phyloP scores from a whole-genome alignment of 2,888 invertebrate genomes.

The Troglohyphantes excavatus region DNA sequence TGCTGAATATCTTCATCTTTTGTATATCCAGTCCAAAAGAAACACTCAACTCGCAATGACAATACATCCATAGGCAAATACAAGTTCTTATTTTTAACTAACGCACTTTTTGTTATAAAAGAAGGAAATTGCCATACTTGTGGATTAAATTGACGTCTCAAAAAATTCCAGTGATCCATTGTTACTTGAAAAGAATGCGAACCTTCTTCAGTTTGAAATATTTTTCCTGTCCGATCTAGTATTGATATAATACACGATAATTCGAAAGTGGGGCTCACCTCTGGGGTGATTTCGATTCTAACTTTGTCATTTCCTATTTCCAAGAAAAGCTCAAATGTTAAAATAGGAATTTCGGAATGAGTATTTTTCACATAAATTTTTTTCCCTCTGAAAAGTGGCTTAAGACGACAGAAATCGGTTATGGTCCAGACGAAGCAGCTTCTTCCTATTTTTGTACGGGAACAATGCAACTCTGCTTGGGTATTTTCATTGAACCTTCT shows the following conservation, averaged over 20 bases:
- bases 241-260: background rate
- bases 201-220: background rate
- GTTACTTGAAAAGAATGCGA: background rate
- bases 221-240: background rate
- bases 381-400: background rate
- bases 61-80: background rate
- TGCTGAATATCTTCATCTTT: background rate
- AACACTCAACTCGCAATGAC: background rate
- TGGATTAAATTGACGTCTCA: background rate
- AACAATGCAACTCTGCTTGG: background rate
- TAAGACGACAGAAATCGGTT: background rate
- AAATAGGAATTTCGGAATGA: background rate
- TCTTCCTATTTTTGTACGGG: background rate
- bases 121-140: background rate
- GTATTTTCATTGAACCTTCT: background rate
- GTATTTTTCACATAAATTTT: background rate
- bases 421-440: background rate
- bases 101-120: background rate
- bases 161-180: background rate
- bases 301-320: background rate
- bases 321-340: background rate
- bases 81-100: background rate
- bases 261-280: background rate
- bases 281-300: background rate
- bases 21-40: background rate